These are phyloP conservation scores for Apteryx mantelli DNA, from an alignment of 2,113 vertebrate genomes.

Conservation along the genomic window DNA sequence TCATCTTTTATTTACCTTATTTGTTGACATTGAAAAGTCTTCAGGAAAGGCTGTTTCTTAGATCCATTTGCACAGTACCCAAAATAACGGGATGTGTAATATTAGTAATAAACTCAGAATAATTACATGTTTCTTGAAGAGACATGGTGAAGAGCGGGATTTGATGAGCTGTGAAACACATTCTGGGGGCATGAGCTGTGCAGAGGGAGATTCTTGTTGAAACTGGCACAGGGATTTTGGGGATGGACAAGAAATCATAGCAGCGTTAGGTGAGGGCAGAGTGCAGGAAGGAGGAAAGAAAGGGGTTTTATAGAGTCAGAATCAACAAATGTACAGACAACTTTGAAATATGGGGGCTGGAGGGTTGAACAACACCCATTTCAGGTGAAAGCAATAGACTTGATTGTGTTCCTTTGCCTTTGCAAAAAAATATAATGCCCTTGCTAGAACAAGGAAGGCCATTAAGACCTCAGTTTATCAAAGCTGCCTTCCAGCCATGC, in stretches of 20 bases:
- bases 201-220: not conserved
- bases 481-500: not conserved
- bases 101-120: not conserved
- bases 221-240: not conserved
- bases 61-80: not conserved
- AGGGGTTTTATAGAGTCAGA: not conserved
- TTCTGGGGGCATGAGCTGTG: not conserved
- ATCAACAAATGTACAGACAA: not conserved
- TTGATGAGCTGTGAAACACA: not conserved
- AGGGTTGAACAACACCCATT: not conserved
- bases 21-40: not conserved
- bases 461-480: not conserved
- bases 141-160: not conserved
- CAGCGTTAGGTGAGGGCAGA: not conserved
- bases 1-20: not conserved
- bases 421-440: accelerated
- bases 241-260: not conserved
- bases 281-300: not conserved
- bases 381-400: not conserved
- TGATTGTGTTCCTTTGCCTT: not conserved
- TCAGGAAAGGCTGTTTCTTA: not conserved
- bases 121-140: not conserved
- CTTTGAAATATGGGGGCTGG: not conserved
- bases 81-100: not conserved
- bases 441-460: not conserved